These are phyloP conservation scores for Pocota personata DNA, from an alignment of 2,888 invertebrate genomes.

Conservation along the genomic window DNA sequence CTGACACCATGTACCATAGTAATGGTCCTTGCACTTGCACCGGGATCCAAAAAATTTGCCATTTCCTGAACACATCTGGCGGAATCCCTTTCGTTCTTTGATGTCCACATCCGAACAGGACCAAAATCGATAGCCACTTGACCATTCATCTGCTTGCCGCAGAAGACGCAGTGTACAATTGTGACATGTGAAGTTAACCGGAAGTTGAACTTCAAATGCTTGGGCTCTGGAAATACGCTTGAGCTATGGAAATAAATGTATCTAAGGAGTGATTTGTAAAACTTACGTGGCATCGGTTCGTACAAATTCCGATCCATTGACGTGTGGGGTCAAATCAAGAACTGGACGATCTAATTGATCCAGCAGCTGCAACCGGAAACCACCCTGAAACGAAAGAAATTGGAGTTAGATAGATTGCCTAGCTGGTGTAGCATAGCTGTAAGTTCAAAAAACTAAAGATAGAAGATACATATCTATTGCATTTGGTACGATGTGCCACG, in stretches of 20 bases:
- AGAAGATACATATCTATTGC: constrained; percentile 39
- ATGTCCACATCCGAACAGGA: constrained; percentile 98
- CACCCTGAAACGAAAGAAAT: constrained; percentile 88
- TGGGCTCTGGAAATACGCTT: constrained; percentile 87
- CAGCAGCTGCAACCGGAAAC: constrained; percentile 93
- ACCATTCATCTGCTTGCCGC: constrained; percentile 96
- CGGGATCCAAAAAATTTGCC: constrained; percentile 91
- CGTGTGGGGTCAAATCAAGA: constrained; percentile 92
- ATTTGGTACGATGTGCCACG: constrained; percentile 9
- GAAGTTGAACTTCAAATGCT: constrained; percentile 90
- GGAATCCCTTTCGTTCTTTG: constrained; percentile 88
- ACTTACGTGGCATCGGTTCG: constrained; percentile 94
- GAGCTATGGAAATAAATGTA: constrained; percentile 5
- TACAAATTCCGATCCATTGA: constrained; percentile 91
- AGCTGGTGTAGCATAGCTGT: not conserved
- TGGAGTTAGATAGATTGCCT: not conserved
- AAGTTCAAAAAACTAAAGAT: constrained; percentile 37
- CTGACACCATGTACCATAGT: constrained; percentile 93
- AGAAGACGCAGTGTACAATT: constrained; percentile 95
- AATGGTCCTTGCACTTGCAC: constrained; percentile 92
- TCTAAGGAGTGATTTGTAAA: not conserved
- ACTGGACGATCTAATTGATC: constrained; percentile 93
- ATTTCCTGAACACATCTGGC: constrained; percentile 92
- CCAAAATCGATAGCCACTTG: constrained; percentile 93
- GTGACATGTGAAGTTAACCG: constrained; percentile 91